Base-by-base conservation (phyloP, 2,113 vertebrate genomes). In the Oxygymnocypris stewartii region DNA sequence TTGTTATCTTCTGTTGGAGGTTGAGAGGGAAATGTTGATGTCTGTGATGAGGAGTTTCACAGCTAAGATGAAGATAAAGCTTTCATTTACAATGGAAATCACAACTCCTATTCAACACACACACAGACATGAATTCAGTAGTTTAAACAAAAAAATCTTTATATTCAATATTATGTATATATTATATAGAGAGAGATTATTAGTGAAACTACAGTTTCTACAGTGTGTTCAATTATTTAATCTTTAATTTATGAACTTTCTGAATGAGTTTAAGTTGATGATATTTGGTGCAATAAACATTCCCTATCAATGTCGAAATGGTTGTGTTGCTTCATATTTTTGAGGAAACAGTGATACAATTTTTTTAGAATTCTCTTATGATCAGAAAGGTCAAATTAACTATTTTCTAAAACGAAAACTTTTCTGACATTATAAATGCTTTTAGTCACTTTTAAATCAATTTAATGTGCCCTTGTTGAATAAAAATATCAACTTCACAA, bases 41-140 rank as follows among this genome's bases (percentile, higher is more conserved):
- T n/a, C n/a, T n/a, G n/a, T n/a, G n/a, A n/a, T n/a, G n/a, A n/a
- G n/a, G 6, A 61, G 54, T 31, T 42, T 20, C 14, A 42, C 1
- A 23, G 63, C 63, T 20, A 13, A 28, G 75, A 77, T 77, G 75
- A 49, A 49, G 75, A 77, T 77, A 77, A 77, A 77, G 6, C 47
- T 77, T 54, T 49, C 14, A 28, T 51, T 77, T 51, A 49, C 47
- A 20, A 28, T 12, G 42, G 74, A 28, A 16, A 51, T 77, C n/a
- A 54, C 47, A 4, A 61, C 7, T 61, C 8, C 3, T 20, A 9
- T 23, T 57, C 23, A 59, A 59, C 2, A 0, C 23, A 61, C 20
- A 23, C 18, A 59, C 7, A 31, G 28, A 31, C 28, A 31, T 31
- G 1, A 37, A 37, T 37, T 37, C 6, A 59, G 54, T 59, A 59